Base-by-base conservation (phyloP, 2,888 invertebrate genomes). In the Thelaira solivaga region DNA sequence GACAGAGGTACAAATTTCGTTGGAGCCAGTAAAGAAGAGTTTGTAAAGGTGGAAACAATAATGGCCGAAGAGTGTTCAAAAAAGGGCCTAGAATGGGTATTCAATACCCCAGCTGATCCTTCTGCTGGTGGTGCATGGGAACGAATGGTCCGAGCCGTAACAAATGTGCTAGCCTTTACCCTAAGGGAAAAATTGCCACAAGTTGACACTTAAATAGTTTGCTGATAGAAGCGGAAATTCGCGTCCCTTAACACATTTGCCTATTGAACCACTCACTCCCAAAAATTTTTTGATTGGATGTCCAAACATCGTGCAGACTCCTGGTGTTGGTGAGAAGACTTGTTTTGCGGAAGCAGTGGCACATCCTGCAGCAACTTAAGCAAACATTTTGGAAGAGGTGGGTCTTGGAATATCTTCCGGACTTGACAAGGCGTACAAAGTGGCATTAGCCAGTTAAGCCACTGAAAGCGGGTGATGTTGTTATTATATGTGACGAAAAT, bases 1-100 rank as follows among this genome's bases (percentile, higher is more conserved):
- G 78, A 80, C 24, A 74, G 68, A 16, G 76, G 78, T 4, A 76
- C 80, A 8, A 80, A 53, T 11, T 65, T 65, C 16, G 31, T 55
- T 11, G 67, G 67, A 4, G 67, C 55, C 5, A 59, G 71, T 39
- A 73, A 79, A 26, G 65, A 78, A 36, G 36, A 36, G n/a, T 36
- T 36, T 13, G 36, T 36, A 36, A 36, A 8, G 13, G 13, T 36
- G n/a, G 13, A 36, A 36, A 36, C 4, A 4, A 36, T 13, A n/a
- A 5, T 36, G 1, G 22, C n/a, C 13, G 36, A 53, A 6, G 31
- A n/a, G 39, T 36, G 13, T 13, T 39, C 18, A 36, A 34, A 31
- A 20, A 13, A 26, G 2, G 16, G 8, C 8, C 26, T 49, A 49
- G 49, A 49, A 16, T 49, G 16, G 49, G 18, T 51, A 16, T 51